A percentile compares a stretch with the other conserved stretches of the same genome.
Conservation (phyloP, 2,113 vertebrate species). For the Platichthys flesus region DNA sequence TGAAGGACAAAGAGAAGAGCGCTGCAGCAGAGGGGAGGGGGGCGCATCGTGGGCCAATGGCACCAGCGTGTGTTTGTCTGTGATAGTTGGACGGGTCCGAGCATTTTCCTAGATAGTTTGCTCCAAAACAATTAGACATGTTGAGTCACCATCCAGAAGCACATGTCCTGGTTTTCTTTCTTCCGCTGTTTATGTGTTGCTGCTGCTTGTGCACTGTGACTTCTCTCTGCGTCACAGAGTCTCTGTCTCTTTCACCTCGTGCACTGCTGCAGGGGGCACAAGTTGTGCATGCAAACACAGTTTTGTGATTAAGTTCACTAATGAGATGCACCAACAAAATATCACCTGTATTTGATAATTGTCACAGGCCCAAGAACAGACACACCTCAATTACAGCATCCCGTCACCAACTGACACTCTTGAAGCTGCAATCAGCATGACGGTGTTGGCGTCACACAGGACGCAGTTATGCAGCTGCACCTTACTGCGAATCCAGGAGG, state of each 20-base stretch:
- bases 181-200: conserved; percentile 5
- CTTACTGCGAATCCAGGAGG: not conserved
- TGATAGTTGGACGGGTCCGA: conserved; percentile 33
- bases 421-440: not conserved
- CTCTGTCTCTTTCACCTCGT: not conserved
- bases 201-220: not conserved
- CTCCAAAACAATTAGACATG: conserved; percentile 28
- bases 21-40: conserved; percentile 40
- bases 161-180: conserved; percentile 20
- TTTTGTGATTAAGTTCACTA: conserved; percentile 1
- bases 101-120: conserved; percentile 23
- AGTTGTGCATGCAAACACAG: conserved; percentile 2
- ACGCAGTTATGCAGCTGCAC: not conserved
- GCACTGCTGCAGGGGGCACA: not conserved
- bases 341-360: conserved; percentile 1
- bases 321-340: not conserved
- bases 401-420: not conserved
- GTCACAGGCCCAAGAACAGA: conserved; percentile 24
- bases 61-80: conserved; percentile 43
- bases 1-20: conserved; percentile 52
- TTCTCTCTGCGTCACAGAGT: not conserved
- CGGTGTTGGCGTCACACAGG: not conserved
- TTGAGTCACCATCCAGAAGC: conserved; percentile 48
- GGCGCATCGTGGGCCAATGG: conserved; percentile 16
- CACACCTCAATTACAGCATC: conserved; percentile 38